phyloP scores from a whole-genome alignment of 2,888 invertebrate species.

The Xestia sexstrigata region DNA sequence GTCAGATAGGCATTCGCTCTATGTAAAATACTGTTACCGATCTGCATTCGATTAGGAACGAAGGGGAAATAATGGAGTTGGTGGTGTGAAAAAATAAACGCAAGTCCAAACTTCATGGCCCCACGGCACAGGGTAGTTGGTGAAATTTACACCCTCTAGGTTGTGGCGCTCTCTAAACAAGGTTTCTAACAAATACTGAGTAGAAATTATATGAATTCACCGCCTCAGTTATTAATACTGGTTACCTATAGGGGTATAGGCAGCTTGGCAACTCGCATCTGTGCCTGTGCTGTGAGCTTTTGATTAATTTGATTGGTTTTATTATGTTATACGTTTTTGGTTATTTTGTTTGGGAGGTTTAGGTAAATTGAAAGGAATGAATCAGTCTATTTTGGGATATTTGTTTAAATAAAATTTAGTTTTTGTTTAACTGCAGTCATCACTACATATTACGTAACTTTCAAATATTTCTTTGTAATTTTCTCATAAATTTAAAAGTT shows the following conservation, averaged over 20 bases:
- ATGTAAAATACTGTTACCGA: no score
- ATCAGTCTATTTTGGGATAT: no score
- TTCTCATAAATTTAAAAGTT: no score
- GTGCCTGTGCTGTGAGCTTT: conserved; percentile 7
- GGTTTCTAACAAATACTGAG: conserved; percentile 86
- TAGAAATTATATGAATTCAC: conserved; percentile 83
- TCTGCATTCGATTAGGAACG: no score
- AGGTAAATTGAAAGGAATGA: not conserved
- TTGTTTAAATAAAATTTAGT: no score
- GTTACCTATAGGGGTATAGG: conserved; percentile 63
- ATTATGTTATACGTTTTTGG: not conserved
- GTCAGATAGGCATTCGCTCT: no score
- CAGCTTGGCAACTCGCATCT: conserved; percentile 24
- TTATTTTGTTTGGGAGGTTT: not conserved
- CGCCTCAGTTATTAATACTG: conserved; percentile 70
- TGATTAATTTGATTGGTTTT: conserved; percentile 31
- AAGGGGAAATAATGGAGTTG: no score
- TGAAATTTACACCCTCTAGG: conserved; percentile 85
- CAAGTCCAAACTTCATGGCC: conserved; percentile 73
- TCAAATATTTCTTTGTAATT: no score
- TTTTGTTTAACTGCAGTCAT: no score
- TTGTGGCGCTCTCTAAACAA: conserved; percentile 84
- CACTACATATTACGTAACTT: no score
- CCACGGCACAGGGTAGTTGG: conserved; percentile 77
- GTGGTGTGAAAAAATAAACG: no score